Conservation (phyloP, 2,797 vertebrate genomes). For the Coregonus sp. region DNA sequence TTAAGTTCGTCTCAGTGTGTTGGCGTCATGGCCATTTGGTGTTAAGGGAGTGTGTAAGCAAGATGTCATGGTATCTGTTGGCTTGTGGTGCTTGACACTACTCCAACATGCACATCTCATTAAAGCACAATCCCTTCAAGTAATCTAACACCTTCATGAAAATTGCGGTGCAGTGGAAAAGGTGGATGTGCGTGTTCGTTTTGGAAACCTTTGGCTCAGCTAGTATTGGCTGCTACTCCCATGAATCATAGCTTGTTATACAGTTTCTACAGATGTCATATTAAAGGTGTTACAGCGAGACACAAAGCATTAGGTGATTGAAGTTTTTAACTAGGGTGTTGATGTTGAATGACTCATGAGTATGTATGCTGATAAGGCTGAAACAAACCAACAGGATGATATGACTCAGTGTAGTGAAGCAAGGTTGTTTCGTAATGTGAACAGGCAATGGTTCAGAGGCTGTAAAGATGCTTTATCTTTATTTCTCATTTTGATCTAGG, state of each 20-base stretch:
- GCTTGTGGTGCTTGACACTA: neutral
- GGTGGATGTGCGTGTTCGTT: slow-evolving; percentile 3
- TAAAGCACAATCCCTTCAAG: slow-evolving; percentile 17
- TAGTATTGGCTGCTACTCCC: slow-evolving; percentile 7
- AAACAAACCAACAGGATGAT: neutral
- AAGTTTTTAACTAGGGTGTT: neutral
- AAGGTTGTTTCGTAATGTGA: neutral
- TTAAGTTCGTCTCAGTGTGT: neutral
- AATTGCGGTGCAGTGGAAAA: slow-evolving; percentile 8
- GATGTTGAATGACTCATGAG: neutral
- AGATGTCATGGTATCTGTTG: slow-evolving; percentile 12
- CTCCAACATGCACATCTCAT: neutral
- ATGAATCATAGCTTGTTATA: slow-evolving; percentile 27
- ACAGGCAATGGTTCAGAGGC: neutral
- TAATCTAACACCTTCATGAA: slow-evolving; percentile 39
- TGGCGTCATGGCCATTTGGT: neutral
- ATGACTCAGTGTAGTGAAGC: neutral
- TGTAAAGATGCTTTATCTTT: neutral
- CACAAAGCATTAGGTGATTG: slow-evolving; percentile 3
- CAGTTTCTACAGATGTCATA: slow-evolving; percentile 23
- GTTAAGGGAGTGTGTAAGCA: slow-evolving; percentile 19
- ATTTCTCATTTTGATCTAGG: neutral
- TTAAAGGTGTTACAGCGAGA: slow-evolving; percentile 9
- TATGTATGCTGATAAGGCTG: neutral
- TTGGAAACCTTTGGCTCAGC: neutral